Evolutionary conservation across 2,797 vertebrate species (phyloP).

Genomic region (Glossophaga mutica): DNA sequence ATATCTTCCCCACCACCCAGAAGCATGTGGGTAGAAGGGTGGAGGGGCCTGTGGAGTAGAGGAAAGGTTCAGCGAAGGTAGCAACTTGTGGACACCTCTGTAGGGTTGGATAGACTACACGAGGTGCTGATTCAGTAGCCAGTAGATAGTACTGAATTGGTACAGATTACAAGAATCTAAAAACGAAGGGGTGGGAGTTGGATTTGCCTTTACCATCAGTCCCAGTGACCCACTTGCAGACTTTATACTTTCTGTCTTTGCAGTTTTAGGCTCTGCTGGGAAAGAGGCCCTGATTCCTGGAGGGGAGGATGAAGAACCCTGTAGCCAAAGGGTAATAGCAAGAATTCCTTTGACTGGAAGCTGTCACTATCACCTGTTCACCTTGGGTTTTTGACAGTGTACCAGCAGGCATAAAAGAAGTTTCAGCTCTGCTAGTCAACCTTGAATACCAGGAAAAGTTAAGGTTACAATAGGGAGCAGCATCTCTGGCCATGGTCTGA

Average conservation of each 20-base stretch:
- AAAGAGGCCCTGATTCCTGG: background rate
- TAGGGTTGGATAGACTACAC: background rate
- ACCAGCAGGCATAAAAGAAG: background rate
- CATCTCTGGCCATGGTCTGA: background rate
- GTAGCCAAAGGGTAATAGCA: background rate
- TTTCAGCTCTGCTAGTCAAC: background rate
- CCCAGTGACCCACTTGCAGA: background rate
- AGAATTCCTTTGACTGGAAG: background rate
- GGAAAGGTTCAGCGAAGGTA: background rate
- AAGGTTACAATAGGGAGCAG: background rate
- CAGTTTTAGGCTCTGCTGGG: background rate
- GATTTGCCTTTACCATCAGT: background rate
- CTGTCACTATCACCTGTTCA: background rate
- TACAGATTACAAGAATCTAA: background rate
- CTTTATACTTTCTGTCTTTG: background rate
- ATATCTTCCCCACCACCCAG: background rate
- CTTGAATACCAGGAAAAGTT: background rate
- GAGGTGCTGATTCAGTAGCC: background rate
- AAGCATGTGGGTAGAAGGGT: background rate
- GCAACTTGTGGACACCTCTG: background rate
- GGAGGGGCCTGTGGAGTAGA: background rate
- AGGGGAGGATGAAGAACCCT: background rate
- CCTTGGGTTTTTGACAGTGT: background rate
- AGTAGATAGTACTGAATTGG: background rate
- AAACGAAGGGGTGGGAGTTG: background rate